These are phyloP conservation scores for Parelbella ahira DNA, from an alignment of 2,888 invertebrate genomes.

Conservation along the genomic window DNA sequence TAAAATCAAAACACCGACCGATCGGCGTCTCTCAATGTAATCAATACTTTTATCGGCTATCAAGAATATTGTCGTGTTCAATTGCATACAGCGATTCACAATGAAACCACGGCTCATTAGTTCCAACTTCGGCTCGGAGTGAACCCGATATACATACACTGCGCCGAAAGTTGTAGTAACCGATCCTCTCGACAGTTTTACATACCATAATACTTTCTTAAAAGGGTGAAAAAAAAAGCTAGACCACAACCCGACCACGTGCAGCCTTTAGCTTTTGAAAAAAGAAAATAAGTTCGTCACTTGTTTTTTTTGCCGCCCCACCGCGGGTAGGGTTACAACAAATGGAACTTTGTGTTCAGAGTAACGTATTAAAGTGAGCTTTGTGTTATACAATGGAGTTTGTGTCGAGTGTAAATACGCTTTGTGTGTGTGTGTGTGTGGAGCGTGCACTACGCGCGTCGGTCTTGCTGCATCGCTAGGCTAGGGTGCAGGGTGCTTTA, in stretches of 20 bases:
- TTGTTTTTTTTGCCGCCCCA: slow-evolving; percentile 62
- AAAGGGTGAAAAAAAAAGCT: slow-evolving; percentile 58
- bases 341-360: slow-evolving; percentile 65
- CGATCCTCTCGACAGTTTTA: slow-evolving; percentile 64
- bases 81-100: slow-evolving; percentile 27
- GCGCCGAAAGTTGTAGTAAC: slow-evolving; percentile 47
- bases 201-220: slow-evolving; percentile 68
- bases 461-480: slow-evolving; percentile 30
- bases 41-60: slow-evolving; percentile 15
- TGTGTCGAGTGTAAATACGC: slow-evolving; percentile 27
- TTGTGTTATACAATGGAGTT: slow-evolving; percentile 27
- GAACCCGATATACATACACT: slow-evolving; percentile 27
- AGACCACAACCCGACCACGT: slow-evolving; percentile 77
- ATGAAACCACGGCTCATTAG: slow-evolving; percentile 28
- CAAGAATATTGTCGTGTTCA: slow-evolving; percentile 24
- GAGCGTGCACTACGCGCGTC: slow-evolving; percentile 53
- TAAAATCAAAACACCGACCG: slow-evolving; percentile 15
- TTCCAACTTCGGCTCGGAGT: slow-evolving; percentile 19
- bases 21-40: slow-evolving; percentile 20
- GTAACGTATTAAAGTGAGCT: slow-evolving; percentile 42
- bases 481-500: slow-evolving; percentile 27
- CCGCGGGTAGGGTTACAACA: slow-evolving; percentile 67
- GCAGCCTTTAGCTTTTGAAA: slow-evolving; percentile 60
- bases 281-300: slow-evolving; percentile 57
- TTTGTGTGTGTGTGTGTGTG: slow-evolving; percentile 42